Evolutionary conservation across 2,113 vertebrate species (phyloP), one percentile per base, ranked within the genome.

Genomic region (Cricetomys ansorgei): DNA sequence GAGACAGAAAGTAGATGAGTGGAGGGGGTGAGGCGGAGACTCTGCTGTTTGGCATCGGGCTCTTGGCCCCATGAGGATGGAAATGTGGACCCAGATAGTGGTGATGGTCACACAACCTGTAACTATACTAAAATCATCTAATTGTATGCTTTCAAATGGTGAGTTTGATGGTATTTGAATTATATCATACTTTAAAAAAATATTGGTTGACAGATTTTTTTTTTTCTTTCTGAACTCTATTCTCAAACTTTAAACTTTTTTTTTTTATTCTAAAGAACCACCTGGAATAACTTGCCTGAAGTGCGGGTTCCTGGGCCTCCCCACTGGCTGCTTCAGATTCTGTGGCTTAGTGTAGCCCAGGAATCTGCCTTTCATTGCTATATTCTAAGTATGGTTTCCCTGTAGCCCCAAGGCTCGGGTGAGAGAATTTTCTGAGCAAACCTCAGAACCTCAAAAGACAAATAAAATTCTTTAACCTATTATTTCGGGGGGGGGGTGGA

Each of bases 391-490:
- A 75, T 92, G 75, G 57, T 75, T 88, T 83, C 85, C 40, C 65
- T n/a, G 65, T 80, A 90, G 85, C 96, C 90, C 88, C 69, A 50
- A 95, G 91, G 65, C 91, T 90, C 76, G 88, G 95, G 92, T 94
- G 72, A 86, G 85, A 91, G 87, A 93, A 86, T 94, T 98, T 83
- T 95, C 92, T 92, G 85, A 97, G 90, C 70, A 94, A 97, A 97
- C 94, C 96, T 97, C 96, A 97, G 93, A 97, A 96, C 97, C 96
- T 98, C 95, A 94, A 93, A 97, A 98, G 97, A 97, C 97, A 97
- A 97, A 98, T 97, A 97, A 96, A 98, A 97, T 96, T 92, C 96
- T 97, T 98, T 95, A 98, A 97, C 97, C 96, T 97, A 97, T 97
- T 97, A 97, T 97, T 97, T 97, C 81, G 65, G 93, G 40, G 40